These are phyloP conservation scores for Neodiprion fabricii DNA, from an alignment of 1,140 invertebrate genomes.

Conservation along the genomic window DNA sequence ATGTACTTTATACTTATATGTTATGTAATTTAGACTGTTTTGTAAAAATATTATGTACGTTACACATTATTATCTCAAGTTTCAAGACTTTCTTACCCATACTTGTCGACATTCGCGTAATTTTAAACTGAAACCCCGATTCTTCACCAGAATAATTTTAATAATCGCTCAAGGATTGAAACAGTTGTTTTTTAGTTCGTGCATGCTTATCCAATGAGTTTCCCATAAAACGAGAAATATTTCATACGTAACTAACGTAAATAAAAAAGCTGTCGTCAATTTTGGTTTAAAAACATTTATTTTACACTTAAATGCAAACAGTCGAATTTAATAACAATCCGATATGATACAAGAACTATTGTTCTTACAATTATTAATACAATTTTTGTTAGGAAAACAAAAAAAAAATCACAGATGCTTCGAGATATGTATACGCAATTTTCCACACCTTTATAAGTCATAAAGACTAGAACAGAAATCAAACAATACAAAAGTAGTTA, in stretches of 20 bases:
- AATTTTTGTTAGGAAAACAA: background rate
- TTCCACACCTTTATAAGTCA: background rate
- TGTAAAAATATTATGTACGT: conserved; percentile 4
- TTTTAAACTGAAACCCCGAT: too few species aligned
- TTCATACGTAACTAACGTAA: too few species aligned
- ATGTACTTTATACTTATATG: conserved; percentile 6
- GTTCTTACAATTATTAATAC: background rate
- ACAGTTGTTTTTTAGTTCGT: background rate
- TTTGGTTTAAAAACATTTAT: too few species aligned
- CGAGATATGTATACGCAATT: background rate
- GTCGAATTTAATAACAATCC: conserved; percentile 6
- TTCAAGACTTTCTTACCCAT: background rate
- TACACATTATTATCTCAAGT: background rate
- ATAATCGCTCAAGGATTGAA: background rate
- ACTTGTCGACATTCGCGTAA: too few species aligned
- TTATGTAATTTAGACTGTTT: conserved; percentile 3
- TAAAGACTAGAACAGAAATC: background rate
- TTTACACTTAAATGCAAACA: background rate
- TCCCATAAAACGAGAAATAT: too few species aligned
- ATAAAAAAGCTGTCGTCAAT: too few species aligned
- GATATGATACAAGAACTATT: conserved; percentile 6
- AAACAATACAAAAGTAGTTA: background rate
- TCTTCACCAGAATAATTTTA: background rate
- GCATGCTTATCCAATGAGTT: too few species aligned
- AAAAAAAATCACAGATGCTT: conserved; percentile 14